A percentile compares a stretch with the other conserved stretches of the same genome.
phyloP scores from a whole-genome alignment of 2,888 invertebrate genomes.

The Oscheius sp. region DNA sequence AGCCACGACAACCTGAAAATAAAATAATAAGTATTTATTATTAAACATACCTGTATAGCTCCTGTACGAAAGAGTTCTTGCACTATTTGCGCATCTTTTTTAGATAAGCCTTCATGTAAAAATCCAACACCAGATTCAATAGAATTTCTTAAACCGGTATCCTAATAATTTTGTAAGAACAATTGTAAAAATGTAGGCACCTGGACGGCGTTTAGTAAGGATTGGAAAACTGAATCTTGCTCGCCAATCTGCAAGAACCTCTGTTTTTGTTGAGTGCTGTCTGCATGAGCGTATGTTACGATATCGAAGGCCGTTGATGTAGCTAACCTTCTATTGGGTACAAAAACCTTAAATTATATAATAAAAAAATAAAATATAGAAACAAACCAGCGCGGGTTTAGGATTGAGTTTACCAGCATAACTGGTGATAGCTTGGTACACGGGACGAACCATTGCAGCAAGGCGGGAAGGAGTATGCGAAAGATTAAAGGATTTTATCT shows the following conservation, averaged over 20 bases:
- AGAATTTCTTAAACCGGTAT: constrained; percentile 91
- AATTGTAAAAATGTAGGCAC: constrained; percentile 75
- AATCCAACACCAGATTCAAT: constrained; percentile 95
- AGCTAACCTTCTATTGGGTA: constrained; percentile 78
- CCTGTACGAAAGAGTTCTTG: constrained; percentile 93
- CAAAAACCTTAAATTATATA: constrained; percentile 80
- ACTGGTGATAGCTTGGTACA: constrained; percentile 88
- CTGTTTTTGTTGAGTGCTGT: constrained; percentile 84
- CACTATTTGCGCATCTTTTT: constrained; percentile 87
- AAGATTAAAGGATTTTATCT: constrained; percentile 95
- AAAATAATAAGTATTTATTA: neutral
- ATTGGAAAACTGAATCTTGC: constrained; percentile 67
- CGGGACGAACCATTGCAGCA: constrained; percentile 96
- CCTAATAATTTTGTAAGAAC: constrained; percentile 75
- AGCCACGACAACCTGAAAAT: constrained; percentile 84
- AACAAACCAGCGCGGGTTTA: constrained; percentile 82
- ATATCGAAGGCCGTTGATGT: constrained; percentile 92
- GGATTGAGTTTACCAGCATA: constrained; percentile 75
- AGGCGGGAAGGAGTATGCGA: constrained; percentile 95
- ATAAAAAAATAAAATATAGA: neutral
- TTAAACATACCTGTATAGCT: constrained; percentile 79
- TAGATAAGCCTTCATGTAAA: constrained; percentile 91
- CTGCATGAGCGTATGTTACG: constrained; percentile 91
- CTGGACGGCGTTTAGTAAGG: constrained; percentile 82
- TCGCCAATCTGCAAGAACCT: constrained; percentile 83